A percentile compares a stretch with the other conserved stretches of the same genome.
These are phyloP conservation scores for Ephialtes manifestator DNA, from an alignment of 2,888 invertebrate genomes.

Conservation along the genomic window DNA sequence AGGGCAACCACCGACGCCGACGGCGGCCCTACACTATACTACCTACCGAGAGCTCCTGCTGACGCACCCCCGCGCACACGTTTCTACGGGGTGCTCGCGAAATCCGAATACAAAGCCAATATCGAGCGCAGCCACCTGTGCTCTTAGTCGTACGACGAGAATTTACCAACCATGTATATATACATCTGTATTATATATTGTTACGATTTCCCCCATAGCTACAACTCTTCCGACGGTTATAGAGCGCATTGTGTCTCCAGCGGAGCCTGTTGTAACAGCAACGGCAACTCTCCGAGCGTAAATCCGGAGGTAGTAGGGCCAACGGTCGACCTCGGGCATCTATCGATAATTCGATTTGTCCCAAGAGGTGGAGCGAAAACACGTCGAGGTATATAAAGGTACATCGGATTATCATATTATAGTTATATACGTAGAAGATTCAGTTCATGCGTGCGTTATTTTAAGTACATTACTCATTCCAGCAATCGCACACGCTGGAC, in stretches of 20 bases:
- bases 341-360: slow-evolving; percentile 78
- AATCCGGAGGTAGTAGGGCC: slow-evolving; percentile 55
- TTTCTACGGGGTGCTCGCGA: slow-evolving; percentile 76
- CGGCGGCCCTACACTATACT: slow-evolving; percentile 21
- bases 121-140: slow-evolving; percentile 79
- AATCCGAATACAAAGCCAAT: slow-evolving; percentile 81
- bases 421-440: neutral
- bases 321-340: slow-evolving; percentile 58
- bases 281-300: slow-evolving; percentile 50
- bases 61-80: slow-evolving; percentile 62
- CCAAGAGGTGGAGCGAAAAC: slow-evolving; percentile 46
- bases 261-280: slow-evolving; percentile 61
- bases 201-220: neutral
- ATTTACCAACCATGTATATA: slow-evolving; percentile 42
- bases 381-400: slow-evolving; percentile 35
- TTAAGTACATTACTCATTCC: slow-evolving; percentile 33
- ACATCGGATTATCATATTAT: neutral
- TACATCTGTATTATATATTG: slow-evolving; percentile 27
- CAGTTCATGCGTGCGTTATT: slow-evolving; percentile 17
- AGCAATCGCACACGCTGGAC: slow-evolving; percentile 23
- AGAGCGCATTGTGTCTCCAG: slow-evolving; percentile 23
- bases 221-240: neutral
- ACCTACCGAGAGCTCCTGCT: neutral
- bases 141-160: slow-evolving; percentile 51
- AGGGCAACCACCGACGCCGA: slow-evolving; percentile 48